Evolutionary conservation across 2,888 invertebrate species (phyloP).

Genomic region (Nephrotoma appendiculata): DNA sequence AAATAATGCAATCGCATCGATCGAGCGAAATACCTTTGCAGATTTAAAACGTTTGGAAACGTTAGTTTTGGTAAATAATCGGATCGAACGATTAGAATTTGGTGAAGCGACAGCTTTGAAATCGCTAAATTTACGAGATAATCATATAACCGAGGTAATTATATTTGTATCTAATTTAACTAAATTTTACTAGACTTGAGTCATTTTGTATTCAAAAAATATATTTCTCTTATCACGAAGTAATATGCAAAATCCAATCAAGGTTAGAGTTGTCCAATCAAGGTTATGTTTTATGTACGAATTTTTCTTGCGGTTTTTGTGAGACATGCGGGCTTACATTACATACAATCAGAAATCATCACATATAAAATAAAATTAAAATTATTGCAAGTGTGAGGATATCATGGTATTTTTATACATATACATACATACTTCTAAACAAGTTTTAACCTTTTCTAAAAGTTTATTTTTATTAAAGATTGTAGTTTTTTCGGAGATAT

Average conservation of each 20-base stretch:
- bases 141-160: slow-evolving; percentile 20
- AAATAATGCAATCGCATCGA: slow-evolving; percentile 17
- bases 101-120: slow-evolving; percentile 17
- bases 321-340: neutral
- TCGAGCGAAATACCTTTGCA: slow-evolving; percentile 18
- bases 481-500: neutral
- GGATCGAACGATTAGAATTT: slow-evolving; percentile 13
- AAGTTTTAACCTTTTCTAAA: neutral
- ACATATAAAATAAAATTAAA: neutral
- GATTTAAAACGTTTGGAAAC: slow-evolving; percentile 20
- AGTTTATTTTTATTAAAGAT: neutral
- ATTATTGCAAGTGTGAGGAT: neutral
- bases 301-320: neutral
- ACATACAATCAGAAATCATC: neutral
- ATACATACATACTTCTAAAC: neutral
- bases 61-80: neutral
- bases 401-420: neutral
- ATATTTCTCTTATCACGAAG: neutral
- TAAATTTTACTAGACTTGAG: neutral
- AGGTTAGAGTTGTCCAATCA: neutral
- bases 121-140: slow-evolving; percentile 19
- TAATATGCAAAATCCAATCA: neutral
- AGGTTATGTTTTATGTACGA: neutral
- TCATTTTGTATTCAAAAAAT: neutral
- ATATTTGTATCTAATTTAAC: neutral